These are phyloP conservation scores for Sebastiscus tertius DNA, from an alignment of 2,797 vertebrate species.

Conservation along the genomic window DNA sequence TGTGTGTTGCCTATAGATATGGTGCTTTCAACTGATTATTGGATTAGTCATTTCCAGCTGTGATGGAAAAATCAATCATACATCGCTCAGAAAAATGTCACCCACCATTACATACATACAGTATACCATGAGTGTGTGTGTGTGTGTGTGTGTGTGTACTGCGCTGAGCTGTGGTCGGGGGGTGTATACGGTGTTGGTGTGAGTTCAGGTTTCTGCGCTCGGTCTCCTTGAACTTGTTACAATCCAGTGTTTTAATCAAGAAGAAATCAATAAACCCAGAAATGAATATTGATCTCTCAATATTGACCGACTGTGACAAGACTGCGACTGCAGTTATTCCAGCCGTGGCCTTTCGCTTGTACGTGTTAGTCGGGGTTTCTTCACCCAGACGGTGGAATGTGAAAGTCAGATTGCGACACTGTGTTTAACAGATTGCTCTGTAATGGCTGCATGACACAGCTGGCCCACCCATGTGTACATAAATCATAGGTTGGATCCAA, in stretches of 20 bases:
- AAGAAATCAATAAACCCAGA: slow-evolving; percentile 57
- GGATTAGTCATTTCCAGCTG: slow-evolving; percentile 57
- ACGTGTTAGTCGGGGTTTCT: background rate
- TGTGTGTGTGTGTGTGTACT: background rate
- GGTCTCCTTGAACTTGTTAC: slow-evolving; percentile 53
- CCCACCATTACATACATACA: background rate
- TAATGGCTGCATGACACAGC: slow-evolving; percentile 27
- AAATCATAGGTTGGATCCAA: slow-evolving; percentile 17
- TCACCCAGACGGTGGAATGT: background rate
- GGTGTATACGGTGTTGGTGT: too few species aligned
- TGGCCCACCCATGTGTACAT: slow-evolving; percentile 12
- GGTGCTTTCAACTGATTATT: slow-evolving; percentile 48
- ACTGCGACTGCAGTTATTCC: slow-evolving; percentile 33
- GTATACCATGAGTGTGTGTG: background rate
- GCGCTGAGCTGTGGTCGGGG: background rate
- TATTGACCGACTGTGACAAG: slow-evolving; percentile 7
- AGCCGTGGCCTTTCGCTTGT: background rate
- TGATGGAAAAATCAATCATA: slow-evolving; percentile 63
- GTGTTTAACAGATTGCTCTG: slow-evolving; percentile 8
- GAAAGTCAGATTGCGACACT: slow-evolving; percentile 3
- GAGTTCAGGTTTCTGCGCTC: background rate
- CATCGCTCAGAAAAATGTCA: slow-evolving; percentile 7
- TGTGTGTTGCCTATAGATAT: slow-evolving; percentile 35
- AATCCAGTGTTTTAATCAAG: slow-evolving; percentile 64
- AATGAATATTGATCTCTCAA: slow-evolving; percentile 65